Conservation (phyloP, 2,888 invertebrate species). For the Dolichopus griseipennis region DNA sequence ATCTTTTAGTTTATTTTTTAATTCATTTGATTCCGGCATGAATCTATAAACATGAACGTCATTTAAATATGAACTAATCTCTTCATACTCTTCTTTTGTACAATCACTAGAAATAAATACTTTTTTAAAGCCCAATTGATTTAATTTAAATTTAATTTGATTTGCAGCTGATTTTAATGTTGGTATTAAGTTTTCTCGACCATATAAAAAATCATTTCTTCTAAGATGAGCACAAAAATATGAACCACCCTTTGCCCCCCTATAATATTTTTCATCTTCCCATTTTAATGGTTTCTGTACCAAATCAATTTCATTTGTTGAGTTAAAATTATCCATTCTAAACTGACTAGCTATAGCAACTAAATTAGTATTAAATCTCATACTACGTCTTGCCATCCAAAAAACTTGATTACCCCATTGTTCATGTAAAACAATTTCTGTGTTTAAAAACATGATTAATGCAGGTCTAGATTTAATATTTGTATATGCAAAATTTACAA, state of each 20-base stretch:
- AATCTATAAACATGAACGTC: slow-evolving; percentile 33
- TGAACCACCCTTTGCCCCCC: slow-evolving; percentile 53
- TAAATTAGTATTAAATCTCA: slow-evolving; percentile 73
- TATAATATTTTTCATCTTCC: slow-evolving; percentile 42
- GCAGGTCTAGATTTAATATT: slow-evolving; percentile 25
- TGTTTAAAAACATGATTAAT: slow-evolving; percentile 46
- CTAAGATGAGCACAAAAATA: slow-evolving; percentile 83
- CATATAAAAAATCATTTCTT: slow-evolving; percentile 75
- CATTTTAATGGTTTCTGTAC: slow-evolving; percentile 54
- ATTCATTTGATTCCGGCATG: slow-evolving; percentile 31
- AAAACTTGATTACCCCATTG: slow-evolving; percentile 72
- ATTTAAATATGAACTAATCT: slow-evolving; percentile 35
- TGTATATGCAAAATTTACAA: slow-evolving; percentile 47
- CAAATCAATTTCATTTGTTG: slow-evolving; percentile 51
- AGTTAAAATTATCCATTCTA: slow-evolving; percentile 53
- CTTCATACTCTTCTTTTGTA: slow-evolving; percentile 40
- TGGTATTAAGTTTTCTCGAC: slow-evolving; percentile 66
- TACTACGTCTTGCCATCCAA: slow-evolving; percentile 83
- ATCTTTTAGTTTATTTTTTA: slow-evolving; percentile 48
- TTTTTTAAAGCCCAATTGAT: slow-evolving; percentile 49
- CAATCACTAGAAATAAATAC: slow-evolving; percentile 86
- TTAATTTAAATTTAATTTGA: slow-evolving; percentile 58
- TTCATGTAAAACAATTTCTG: slow-evolving; percentile 81
- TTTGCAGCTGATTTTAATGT: slow-evolving; percentile 63
- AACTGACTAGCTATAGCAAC: slow-evolving; percentile 59